Percentiles rank a stretch among this genome's conserved stretches.
These are phyloP conservation scores for Melanargia galathea DNA, from an alignment of 2,888 invertebrate species.

Conservation along the genomic window DNA sequence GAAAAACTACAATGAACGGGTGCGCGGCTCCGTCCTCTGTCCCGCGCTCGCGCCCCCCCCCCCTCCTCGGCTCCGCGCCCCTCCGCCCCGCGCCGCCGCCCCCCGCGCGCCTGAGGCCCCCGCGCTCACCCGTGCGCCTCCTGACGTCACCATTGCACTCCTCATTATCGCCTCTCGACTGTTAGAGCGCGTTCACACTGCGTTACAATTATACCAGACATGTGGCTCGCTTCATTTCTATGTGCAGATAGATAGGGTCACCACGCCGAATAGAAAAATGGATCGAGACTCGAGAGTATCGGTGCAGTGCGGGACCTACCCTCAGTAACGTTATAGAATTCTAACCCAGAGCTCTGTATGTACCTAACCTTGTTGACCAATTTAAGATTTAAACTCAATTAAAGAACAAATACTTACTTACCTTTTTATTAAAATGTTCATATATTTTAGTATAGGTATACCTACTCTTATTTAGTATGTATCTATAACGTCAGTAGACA, in stretches of 20 bases:
- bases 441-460: too few species aligned
- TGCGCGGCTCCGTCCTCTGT: slow-evolving; percentile 76
- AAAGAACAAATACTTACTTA: too few species aligned
- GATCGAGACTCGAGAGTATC: background rate
- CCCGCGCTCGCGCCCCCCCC: slow-evolving; percentile 55
- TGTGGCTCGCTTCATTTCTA: slow-evolving; percentile 41
- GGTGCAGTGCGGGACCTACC: too few species aligned
- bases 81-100: slow-evolving; percentile 40
- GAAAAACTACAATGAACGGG: slow-evolving; percentile 82
- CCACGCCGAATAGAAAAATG: background rate
- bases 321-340: too few species aligned
- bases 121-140: slow-evolving; percentile 44
- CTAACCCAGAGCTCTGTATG: too few species aligned
- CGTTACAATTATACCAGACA: slow-evolving; percentile 42
- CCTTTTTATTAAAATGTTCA: too few species aligned
- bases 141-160: slow-evolving; percentile 78
- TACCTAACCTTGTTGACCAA: too few species aligned
- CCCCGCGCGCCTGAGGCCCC: slow-evolving; percentile 40
- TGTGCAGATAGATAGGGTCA: slow-evolving; percentile 25
- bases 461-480: too few species aligned
- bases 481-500: too few species aligned
- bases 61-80: slow-evolving; percentile 47
- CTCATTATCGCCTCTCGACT: slow-evolving; percentile 78
- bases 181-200: slow-evolving; percentile 61
- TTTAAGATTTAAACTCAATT: too few species aligned